Base-by-base conservation (phyloP, 2,888 invertebrate genomes). In the Limenitis arthemis region DNA sequence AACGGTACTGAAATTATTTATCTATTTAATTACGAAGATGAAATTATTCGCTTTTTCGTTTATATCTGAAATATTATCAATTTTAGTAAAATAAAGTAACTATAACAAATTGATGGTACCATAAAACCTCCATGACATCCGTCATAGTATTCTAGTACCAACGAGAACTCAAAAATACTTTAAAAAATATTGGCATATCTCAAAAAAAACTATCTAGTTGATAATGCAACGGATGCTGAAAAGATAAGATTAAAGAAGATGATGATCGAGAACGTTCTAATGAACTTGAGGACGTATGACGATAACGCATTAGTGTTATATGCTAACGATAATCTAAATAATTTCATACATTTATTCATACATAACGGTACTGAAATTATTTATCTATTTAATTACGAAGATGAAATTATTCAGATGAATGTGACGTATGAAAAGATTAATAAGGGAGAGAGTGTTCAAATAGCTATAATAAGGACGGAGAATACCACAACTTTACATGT, bases 261-360 rank as follows among this genome's bases (percentile, higher is more conserved):
- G 76, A 90, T 97, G 65, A 88, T 89, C 8, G 91, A 94, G 72
- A 91, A 93, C 65, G 90, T 97, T 51, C 86, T 96, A n/a, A 90
- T 97, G 72, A 97, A 96, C 77, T 86, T 98, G 55, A 88, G 97
- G 63, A 97, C 97, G 0, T 95, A 95, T 70, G 94, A 94, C 65
- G 88, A 89, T 37, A 90, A 93, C 61, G 92, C 95, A 0, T 78
- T 97, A 63, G 91, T 97, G 12, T 83, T 97, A 6, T 97, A 97
- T 70, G 95, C 96, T 33, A 95, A 97, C 70, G 97, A 98, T 75
- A 93, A 97, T 74, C 86, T 95, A 54, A 97, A 97, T 72, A 98
- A 98, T 77, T 97, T 97, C 74, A 91, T 96, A 47, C 97, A 97
- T 75, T 79, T 97, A 31, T 95, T 94, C 75, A 91, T 96, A 56